phyloP scores from a whole-genome alignment of 2,113 vertebrate genomes.

The Apaloderma vittatum region DNA sequence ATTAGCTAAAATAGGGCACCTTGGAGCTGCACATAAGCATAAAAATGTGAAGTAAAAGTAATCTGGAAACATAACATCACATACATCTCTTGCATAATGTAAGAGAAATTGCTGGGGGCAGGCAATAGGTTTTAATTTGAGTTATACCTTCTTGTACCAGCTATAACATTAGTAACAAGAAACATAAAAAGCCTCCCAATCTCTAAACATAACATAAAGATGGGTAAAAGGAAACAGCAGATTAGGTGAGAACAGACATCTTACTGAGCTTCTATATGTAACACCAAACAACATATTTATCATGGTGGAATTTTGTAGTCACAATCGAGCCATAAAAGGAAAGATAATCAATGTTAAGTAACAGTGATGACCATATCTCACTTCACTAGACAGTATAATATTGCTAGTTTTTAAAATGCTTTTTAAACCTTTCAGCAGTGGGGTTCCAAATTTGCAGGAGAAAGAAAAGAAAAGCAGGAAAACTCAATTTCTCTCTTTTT shows the following conservation, averaged over 20 bases:
- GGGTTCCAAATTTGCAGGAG: neutral
- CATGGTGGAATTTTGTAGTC: neutral
- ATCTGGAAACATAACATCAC: neutral
- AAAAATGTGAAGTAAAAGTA: neutral
- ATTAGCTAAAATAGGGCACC: neutral
- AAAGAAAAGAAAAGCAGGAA: neutral
- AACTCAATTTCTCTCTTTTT: neutral
- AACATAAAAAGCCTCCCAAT: neutral
- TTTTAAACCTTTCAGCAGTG: neutral
- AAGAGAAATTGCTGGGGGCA: neutral
- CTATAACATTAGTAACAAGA: neutral
- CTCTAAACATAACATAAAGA: neutral
- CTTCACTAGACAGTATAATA: neutral
- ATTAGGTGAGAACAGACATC: neutral
- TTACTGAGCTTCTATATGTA: neutral
- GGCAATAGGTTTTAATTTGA: neutral
- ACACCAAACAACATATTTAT: neutral
- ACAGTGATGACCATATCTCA: neutral
- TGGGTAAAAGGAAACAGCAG: neutral
- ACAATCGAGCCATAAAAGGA: neutral
- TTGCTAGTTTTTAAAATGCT: accelerated
- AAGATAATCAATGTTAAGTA: neutral
- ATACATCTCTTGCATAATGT: neutral
- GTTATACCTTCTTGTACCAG: neutral
- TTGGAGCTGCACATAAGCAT: neutral